A percentile compares a stretch with the other conserved stretches of the same genome.
Conservation (phyloP, 2,113 vertebrate genomes). For the Orcinus orca region DNA sequence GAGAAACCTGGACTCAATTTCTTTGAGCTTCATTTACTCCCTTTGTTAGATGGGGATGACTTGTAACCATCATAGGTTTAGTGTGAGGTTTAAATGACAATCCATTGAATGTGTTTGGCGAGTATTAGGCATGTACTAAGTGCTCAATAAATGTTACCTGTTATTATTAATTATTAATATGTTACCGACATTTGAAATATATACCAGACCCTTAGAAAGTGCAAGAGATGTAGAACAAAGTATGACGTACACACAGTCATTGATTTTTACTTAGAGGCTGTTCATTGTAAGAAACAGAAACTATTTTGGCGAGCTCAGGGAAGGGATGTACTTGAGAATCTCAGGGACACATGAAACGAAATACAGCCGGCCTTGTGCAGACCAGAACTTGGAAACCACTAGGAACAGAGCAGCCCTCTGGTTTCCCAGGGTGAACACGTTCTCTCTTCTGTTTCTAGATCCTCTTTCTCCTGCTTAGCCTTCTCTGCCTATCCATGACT, state of each 20-base stretch:
- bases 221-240: not conserved
- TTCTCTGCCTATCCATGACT: not conserved
- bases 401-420: not conserved
- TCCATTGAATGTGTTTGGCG: not conserved
- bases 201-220: not conserved
- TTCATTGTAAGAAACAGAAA: not conserved
- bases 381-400: not conserved
- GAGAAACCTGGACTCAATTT: not conserved
- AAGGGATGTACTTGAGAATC: not conserved
- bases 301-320: not conserved
- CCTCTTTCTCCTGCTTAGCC: not conserved
- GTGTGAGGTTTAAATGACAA: not conserved
- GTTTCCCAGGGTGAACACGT: not conserved
- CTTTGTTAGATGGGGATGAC: not conserved
- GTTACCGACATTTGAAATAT: not conserved
- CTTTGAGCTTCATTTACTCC: not conserved
- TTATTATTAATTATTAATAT: not conserved
- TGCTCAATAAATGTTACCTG: not conserved
- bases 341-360: not conserved
- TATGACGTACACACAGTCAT: not conserved
- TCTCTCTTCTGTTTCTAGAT: not conserved
- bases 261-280: not conserved
- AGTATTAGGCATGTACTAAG: not conserved
- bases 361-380: not conserved
- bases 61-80: not conserved